Base-by-base conservation (phyloP, 1,140 invertebrate genomes). In the Potamilus streckersoni region DNA sequence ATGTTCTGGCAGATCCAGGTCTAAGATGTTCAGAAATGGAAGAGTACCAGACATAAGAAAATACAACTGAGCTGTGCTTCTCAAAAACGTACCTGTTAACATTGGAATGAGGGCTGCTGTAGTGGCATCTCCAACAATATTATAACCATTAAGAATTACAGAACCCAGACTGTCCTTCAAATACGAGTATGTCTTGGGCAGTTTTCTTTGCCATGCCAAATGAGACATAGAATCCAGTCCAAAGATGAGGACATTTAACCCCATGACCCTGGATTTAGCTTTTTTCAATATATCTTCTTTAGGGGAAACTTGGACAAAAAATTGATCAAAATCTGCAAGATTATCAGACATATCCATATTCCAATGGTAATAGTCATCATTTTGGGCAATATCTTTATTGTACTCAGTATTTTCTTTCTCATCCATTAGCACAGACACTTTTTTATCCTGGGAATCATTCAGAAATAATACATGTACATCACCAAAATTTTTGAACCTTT, bases 71-170 rank as follows among this genome's bases (percentile, higher is more conserved):
- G 31, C 19, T 17, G 20, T 27, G 2, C 64, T 20, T 58, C 16
- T 58, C 63, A 57, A 59, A 64, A 14, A 57, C 71, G 74, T 74
- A 86, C 85, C 86, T 75, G 85, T 84, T 12, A 88, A 76, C 56
- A 88, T 80, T n/a, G 86, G 85, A 61, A 87, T 83, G 1, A 87
- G 59, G 38, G 82, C 82, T 1, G 85, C 83, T 15, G 85, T 84
- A 14, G 86, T 88, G 17, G 80, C 86, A 81, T 88, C 86, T 0
- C 86, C 86, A 11, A 88, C 83, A 71, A 87, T 88, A 71, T 88
- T 88, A 71, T 88, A 87, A 16, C 80, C 83, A 76, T 88, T 73
- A 66, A 87, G 73, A 60, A 86, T 77, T 1, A 80, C 78, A 17
- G 83, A 76, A 20, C 77, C 79, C 56, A 87, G 74, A 14, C 74